phyloP scores from a whole-genome alignment of 2,888 invertebrate species.

The Troides oblongomaculatus region DNA sequence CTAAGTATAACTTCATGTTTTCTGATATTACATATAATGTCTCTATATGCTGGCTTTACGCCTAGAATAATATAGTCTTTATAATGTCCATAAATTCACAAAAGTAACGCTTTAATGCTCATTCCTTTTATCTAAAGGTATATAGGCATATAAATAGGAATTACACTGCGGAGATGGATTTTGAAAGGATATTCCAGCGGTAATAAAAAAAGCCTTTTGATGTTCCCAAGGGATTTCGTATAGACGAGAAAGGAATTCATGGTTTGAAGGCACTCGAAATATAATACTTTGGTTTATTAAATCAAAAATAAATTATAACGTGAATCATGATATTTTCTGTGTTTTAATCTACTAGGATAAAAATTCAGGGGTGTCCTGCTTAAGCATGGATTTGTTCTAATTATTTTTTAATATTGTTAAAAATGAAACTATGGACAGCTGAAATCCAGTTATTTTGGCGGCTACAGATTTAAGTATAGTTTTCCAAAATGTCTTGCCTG shows the following conservation, averaged over 20 bases:
- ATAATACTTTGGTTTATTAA: conserved; percentile 4
- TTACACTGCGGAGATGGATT: conserved; percentile 35
- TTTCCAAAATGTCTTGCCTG: too few species aligned
- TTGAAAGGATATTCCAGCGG: conserved; percentile 35
- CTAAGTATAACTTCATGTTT: too few species aligned
- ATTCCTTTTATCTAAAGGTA: conserved; percentile 28
- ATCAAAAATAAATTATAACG: neutral
- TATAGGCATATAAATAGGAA: conserved; percentile 34
- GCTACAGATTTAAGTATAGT: too few species aligned
- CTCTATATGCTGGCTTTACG: too few species aligned
- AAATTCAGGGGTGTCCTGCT: too few species aligned
- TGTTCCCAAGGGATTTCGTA: conserved; percentile 32
- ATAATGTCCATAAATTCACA: conserved; percentile 10
- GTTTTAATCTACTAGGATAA: too few species aligned
- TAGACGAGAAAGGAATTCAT: conserved; percentile 25
- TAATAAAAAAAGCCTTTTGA: conserved; percentile 35
- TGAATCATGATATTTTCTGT: too few species aligned
- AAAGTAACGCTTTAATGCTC: conserved; percentile 18
- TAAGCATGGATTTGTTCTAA: too few species aligned
- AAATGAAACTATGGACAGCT: too few species aligned
- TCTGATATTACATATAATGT: too few species aligned
- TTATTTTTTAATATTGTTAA: too few species aligned
- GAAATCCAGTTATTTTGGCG: too few species aligned
- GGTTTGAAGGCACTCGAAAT: conserved; percentile 25
- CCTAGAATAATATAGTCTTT: neutral